phyloP scores from a whole-genome alignment of 2,888 invertebrate genomes.

The Lasioglossum oenotherae region DNA sequence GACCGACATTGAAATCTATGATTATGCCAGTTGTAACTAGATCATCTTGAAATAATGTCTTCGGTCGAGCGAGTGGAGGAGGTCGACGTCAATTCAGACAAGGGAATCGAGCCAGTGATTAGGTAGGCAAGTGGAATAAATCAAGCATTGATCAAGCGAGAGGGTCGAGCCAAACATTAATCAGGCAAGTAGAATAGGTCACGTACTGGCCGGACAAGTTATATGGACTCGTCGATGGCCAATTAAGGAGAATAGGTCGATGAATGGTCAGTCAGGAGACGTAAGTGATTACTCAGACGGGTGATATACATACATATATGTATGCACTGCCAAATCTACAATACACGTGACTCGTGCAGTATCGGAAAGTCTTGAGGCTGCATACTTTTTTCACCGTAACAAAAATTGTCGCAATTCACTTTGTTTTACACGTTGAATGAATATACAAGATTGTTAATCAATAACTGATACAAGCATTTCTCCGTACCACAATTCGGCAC shows the following conservation, averaged over 20 bases:
- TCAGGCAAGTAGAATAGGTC: constrained; percentile 6
- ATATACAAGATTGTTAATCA: neutral
- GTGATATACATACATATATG: too few relatives aligned
- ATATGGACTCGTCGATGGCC: neutral
- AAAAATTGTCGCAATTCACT: too few relatives aligned
- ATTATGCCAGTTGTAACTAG: neutral
- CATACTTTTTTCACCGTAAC: too few relatives aligned
- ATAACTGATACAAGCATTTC: neutral
- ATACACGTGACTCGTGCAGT: neutral
- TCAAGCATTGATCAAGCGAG: neutral
- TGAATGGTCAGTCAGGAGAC: neutral
- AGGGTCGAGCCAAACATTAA: neutral
- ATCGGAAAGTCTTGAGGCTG: neutral
- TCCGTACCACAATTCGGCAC: neutral
- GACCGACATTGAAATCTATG: neutral
- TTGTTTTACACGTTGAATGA: too few relatives aligned
- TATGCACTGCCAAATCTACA: neutral
- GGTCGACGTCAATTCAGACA: neutral
- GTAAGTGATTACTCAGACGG: neutral
- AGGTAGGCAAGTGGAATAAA: neutral
- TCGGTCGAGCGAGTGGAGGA: neutral
- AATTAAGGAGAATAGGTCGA: neutral
- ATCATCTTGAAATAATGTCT: constrained; percentile 1
- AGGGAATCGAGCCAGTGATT: neutral
- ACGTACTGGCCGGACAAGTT: neutral